These are phyloP conservation scores for Cydia fagiglandana DNA, from an alignment of 1,140 invertebrate genomes.

Conservation along the genomic window DNA sequence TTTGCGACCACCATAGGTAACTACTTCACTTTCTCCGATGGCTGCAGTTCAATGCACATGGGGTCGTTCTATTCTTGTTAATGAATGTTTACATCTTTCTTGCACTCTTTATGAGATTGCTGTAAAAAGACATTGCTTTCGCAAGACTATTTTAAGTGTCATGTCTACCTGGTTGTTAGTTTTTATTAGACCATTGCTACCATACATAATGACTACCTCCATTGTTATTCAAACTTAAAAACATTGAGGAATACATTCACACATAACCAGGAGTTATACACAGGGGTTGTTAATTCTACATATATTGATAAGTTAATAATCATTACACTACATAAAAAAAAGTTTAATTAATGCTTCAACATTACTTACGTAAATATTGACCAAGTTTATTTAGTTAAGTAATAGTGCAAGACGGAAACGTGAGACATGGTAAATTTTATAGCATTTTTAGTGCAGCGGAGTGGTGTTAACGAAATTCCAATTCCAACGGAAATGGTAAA, in stretches of 20 bases:
- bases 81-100: constrained; percentile 24
- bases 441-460: too few species aligned
- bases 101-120: not conserved
- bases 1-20: not conserved
- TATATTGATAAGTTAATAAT: not conserved
- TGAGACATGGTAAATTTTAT: too few species aligned
- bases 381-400: too few species aligned
- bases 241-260: not conserved
- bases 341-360: too few species aligned
- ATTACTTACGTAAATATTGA: too few species aligned
- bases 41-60: constrained; percentile 29
- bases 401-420: too few species aligned
- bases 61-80: constrained; percentile 27
- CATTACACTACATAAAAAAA: not conserved
- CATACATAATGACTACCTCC: not conserved
- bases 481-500: too few species aligned
- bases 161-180: constrained; percentile 25
- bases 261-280: not conserved
- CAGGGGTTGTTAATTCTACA: not conserved
- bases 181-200: constrained; percentile 16
- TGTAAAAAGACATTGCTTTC: constrained; percentile 15
- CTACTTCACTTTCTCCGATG: constrained; percentile 1
- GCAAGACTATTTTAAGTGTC: constrained; percentile 2
- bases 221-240: constrained; percentile 6
- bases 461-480: too few species aligned